Evolutionary conservation across 2,797 vertebrate genomes (phyloP), one percentile per base, ranked within the genome.

Genomic region (Coregonus sp.): DNA sequence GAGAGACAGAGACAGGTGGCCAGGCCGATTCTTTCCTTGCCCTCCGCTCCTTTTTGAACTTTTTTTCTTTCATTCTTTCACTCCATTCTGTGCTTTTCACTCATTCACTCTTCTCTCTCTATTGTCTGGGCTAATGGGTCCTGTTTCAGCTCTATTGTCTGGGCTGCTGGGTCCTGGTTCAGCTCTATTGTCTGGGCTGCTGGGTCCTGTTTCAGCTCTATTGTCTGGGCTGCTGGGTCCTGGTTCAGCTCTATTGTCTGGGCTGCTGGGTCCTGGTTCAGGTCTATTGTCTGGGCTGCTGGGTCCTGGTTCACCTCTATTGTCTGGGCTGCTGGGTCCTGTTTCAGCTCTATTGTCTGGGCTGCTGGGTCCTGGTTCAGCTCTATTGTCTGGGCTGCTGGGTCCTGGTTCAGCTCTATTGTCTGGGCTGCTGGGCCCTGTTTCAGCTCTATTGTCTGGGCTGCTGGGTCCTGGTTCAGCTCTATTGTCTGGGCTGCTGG

Each of bases 61-160:
- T 91, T 63, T 91, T 63, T 90, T 92, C 90, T 93, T 93, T 93
- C 92, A 92, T 92, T 93, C 92, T 91, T 89, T 89, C 89, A 91
- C 89, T 93, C 93, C 89, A 91, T 94, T 94, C 93, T 91, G 88
- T 86, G 89, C 91, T 90, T 91, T 93, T 92, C 93, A 92, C 90
- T 84, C 89, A 80, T 87, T 91, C 91, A 91, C 87, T 87, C 86
- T 76, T 80, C 84, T 84, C 69, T 79, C 88, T 89, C 90, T 88
- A 94, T 94, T 94, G 92, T 93, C 91, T 90, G 9, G 84, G 74
- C 25, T 25, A 25, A 25, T 25, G 25, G 25, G 25, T 25, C 25
- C 91, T 90, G 91, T 88, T 91, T 92, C 92, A 87, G 91, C 88
- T 88, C 93, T 94, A 95, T 95, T 95, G 25, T 25, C 25, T 25